Evolutionary conservation across 2,113 vertebrate species (phyloP).

Genomic region (Silurus meridionalis): DNA sequence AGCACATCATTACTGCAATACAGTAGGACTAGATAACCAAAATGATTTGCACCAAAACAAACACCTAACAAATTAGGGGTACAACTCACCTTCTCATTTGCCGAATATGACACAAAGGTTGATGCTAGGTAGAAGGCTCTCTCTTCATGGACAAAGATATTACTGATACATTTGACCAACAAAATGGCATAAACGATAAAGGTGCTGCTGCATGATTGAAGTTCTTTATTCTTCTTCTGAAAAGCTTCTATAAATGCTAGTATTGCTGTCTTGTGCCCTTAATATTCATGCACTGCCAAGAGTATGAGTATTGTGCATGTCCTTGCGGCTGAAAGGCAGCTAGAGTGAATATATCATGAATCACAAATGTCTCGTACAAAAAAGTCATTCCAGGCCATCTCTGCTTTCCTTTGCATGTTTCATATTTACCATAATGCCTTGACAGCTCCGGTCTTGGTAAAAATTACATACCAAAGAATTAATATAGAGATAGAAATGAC

Average conservation of each 20-base stretch:
- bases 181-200: not conserved
- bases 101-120: not conserved
- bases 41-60: too few relatives aligned
- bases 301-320: slow-evolving; percentile 54
- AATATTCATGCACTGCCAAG: slow-evolving; percentile 73
- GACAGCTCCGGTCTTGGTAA: not conserved
- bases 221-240: not conserved
- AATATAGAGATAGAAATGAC: not conserved
- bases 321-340: not conserved
- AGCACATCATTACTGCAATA: too few relatives aligned
- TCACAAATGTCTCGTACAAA: not conserved
- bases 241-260: slow-evolving; percentile 77
- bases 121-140: slow-evolving; percentile 16
- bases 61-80: too few relatives aligned
- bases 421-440: not conserved
- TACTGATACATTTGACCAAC: not conserved
- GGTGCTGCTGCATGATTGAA: not conserved
- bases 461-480: not conserved
- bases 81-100: slow-evolving; percentile 33
- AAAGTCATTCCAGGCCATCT: not conserved
- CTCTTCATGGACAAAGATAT: not conserved
- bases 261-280: slow-evolving; percentile 77
- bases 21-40: too few relatives aligned
- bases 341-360: not conserved
- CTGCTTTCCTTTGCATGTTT: not conserved